phyloP scores from a whole-genome alignment of 2,888 invertebrate species.

The Nomada fucata region DNA sequence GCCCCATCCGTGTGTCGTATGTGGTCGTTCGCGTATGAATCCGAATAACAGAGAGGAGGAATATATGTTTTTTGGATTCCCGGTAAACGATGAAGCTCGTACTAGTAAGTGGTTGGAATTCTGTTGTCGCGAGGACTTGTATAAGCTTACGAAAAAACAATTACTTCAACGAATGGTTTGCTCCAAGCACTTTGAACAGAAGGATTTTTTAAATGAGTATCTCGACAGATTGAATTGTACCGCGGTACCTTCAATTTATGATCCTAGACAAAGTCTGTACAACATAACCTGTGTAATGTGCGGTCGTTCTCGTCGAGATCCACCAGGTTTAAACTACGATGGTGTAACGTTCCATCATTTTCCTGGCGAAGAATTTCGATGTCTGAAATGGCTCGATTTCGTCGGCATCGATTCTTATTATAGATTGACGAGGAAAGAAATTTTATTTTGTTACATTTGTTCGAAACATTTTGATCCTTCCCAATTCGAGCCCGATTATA shows the following conservation, averaged over 20 bases:
- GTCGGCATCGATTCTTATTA: constrained; percentile 83
- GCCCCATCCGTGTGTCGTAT: constrained; percentile 83
- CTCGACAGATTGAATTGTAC: constrained; percentile 79
- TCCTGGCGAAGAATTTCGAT: constrained; percentile 83
- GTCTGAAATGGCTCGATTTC: constrained; percentile 82
- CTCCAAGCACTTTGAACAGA: constrained; percentile 80
- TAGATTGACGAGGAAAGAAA: constrained; percentile 82
- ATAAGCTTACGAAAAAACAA: constrained; percentile 82
- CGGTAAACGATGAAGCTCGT: constrained; percentile 81
- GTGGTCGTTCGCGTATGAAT: constrained; percentile 83
- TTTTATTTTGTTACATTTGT: constrained; percentile 82
- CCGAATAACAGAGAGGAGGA: constrained; percentile 82
- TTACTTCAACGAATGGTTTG: constrained; percentile 82
- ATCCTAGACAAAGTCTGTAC: constrained; percentile 82
- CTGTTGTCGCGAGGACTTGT: constrained; percentile 82
- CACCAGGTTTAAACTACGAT: constrained; percentile 77
- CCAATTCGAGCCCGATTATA: constrained; percentile 78
- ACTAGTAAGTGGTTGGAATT: constrained; percentile 82
- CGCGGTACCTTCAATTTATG: constrained; percentile 81
- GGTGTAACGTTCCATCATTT: constrained; percentile 82
- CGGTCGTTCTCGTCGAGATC: constrained; percentile 77
- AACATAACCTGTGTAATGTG: constrained; percentile 82
- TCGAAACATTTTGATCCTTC: constrained; percentile 81
- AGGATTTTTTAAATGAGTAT: constrained; percentile 81
- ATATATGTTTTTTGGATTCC: constrained; percentile 83